Conservation (phyloP, 2,113 vertebrate species). For the Nycticorax nycticorax region DNA sequence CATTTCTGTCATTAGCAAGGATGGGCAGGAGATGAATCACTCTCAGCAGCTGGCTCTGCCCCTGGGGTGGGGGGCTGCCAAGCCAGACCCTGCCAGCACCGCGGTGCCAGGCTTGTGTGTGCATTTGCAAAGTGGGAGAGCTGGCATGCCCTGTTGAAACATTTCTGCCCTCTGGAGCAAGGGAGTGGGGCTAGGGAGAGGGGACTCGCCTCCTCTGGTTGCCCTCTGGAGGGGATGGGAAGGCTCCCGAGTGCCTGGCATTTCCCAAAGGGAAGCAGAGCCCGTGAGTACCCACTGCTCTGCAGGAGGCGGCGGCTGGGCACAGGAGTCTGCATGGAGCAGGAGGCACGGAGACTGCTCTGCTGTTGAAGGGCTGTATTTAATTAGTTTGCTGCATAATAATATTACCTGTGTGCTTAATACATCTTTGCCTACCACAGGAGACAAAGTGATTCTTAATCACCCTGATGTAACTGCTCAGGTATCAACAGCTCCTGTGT, state of each 20-base stretch:
- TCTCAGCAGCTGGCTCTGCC: not conserved
- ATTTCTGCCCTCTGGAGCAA: not conserved
- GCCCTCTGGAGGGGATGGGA: no score
- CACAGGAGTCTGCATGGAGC: not conserved
- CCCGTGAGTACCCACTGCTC: not conserved
- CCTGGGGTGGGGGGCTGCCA: not conserved
- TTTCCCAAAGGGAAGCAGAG: not conserved
- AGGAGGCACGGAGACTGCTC: not conserved
- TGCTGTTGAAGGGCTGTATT: not conserved
- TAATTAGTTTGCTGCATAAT: not conserved
- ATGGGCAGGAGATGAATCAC: not conserved
- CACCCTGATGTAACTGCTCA: not conserved
- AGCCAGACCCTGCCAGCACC: not conserved
- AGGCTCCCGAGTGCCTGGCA: fast-evolving
- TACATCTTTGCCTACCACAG: not conserved
- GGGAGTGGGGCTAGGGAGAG: not conserved
- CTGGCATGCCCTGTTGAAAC: fast-evolving
- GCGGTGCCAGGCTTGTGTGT: fast-evolving
- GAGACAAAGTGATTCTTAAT: not conserved
- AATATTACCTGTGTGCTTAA: not conserved
- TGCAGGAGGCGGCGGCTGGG: not conserved
- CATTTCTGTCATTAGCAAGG: not conserved
- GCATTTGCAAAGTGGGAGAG: not conserved
- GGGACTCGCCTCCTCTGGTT: not conserved
- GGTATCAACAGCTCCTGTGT: not conserved